Percentiles rank a stretch among this genome's conserved stretches.
Evolutionary conservation across 2,888 invertebrate species (phyloP).

Genomic region (Tineola bisselliella): DNA sequence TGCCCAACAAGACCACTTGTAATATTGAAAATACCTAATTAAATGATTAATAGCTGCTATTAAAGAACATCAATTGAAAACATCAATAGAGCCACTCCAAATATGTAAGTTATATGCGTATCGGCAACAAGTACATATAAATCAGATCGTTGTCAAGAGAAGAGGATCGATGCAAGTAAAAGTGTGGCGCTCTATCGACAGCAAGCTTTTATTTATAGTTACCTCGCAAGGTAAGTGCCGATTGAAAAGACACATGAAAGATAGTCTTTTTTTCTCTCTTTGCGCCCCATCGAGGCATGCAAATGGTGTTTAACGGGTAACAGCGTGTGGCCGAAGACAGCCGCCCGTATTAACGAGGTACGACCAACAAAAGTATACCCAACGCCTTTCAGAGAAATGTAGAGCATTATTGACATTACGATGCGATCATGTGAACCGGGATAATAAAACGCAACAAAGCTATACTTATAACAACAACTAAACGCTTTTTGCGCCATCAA

Average conservation of each 20-base stretch:
- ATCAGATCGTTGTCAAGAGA: conserved; percentile 39
- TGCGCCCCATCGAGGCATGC: conserved; percentile 38
- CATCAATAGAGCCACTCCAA: neutral
- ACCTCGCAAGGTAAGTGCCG: conserved; percentile 36
- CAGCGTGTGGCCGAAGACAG: conserved; percentile 40
- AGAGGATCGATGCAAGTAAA: conserved; percentile 46
- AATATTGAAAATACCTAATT: too few species aligned
- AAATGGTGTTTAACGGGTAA: conserved; percentile 43
- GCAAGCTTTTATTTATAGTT: conserved; percentile 38
- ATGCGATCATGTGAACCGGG: conserved; percentile 15
- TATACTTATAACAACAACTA: conserved; percentile 26
- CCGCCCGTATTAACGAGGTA: conserved; percentile 38
- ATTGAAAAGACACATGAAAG: conserved; percentile 31
- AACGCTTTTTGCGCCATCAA: conserved; percentile 27
- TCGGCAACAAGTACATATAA: conserved; percentile 24
- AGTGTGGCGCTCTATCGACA: conserved; percentile 53
- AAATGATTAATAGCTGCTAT: too few species aligned
- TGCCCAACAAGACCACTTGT: too few species aligned
- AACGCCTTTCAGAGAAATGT: conserved; percentile 19
- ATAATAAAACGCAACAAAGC: conserved; percentile 18
- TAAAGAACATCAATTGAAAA: too few species aligned
- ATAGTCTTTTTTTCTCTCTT: conserved; percentile 24
- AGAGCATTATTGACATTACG: conserved; percentile 32
- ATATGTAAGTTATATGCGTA: neutral
- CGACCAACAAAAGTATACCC: conserved; percentile 31